These are phyloP conservation scores for Lepidurus arcticus DNA, from an alignment of 1,140 invertebrate genomes.

Conservation along the genomic window DNA sequence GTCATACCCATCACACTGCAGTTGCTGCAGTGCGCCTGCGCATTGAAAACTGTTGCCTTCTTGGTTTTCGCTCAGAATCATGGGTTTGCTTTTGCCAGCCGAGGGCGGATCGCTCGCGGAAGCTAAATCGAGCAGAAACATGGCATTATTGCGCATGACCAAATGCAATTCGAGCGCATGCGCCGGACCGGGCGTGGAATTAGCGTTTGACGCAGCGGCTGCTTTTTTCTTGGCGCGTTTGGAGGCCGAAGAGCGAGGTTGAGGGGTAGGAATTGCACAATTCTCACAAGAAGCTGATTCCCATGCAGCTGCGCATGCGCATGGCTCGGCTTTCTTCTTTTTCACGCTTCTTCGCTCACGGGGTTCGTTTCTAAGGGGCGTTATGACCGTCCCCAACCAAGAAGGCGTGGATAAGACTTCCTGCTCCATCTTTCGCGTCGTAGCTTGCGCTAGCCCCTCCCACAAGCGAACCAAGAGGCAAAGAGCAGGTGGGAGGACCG, in stretches of 20 bases:
- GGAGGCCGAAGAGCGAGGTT: conserved; percentile 63
- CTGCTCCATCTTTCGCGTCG: conserved; percentile 33
- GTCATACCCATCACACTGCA: conserved; percentile 34
- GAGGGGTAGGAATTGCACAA: conserved; percentile 68
- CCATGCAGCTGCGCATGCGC: conserved; percentile 41
- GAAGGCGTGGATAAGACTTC: conserved; percentile 16
- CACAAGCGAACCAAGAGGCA: conserved; percentile 53
- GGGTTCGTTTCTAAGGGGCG: conserved; percentile 11
- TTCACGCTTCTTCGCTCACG: conserved; percentile 53
- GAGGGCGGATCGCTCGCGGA: conserved; percentile 24
- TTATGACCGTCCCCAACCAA: conserved; percentile 24
- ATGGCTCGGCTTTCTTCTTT: conserved; percentile 48
- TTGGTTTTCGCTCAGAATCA: conserved; percentile 43
- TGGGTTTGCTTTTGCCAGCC: conserved; percentile 44
- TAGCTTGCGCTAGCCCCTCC: conserved; percentile 49
- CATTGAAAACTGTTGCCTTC: conserved; percentile 55
- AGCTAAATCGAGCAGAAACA: conserved; percentile 85
- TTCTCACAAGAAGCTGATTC: conserved; percentile 73
- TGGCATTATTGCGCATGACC: conserved; percentile 85
- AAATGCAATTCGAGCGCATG: conserved; percentile 58
- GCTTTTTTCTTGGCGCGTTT: conserved; percentile 44
- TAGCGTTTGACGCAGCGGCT: conserved; percentile 36
- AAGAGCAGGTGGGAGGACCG: conserved; percentile 68
- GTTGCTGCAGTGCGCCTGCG: conserved; percentile 50
- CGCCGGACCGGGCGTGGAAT: conserved; percentile 40